Percentiles rank a stretch among this genome's conserved stretches.
These are phyloP conservation scores for Germaria angustata DNA, from an alignment of 2,888 invertebrate species.

Conservation along the genomic window DNA sequence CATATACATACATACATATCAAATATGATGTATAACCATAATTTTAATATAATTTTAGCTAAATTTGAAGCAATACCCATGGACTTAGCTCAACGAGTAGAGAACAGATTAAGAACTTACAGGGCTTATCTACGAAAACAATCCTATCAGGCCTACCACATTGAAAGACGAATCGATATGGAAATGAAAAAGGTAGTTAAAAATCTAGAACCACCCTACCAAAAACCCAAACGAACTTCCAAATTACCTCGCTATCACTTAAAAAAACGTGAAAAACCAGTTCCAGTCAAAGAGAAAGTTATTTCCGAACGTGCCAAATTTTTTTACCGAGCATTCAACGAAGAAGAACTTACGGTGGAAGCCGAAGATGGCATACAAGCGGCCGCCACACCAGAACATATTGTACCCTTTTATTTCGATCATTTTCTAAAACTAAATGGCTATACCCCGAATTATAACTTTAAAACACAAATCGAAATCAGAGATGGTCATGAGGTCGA, in stretches of 20 bases:
- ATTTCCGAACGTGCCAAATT: slow-evolving; percentile 75
- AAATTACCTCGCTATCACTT: slow-evolving; percentile 73
- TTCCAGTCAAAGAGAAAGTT: slow-evolving; percentile 57
- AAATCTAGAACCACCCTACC: slow-evolving; percentile 76
- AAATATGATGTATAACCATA: background rate
- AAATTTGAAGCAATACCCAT: slow-evolving; percentile 75
- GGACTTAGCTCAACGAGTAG: slow-evolving; percentile 68
- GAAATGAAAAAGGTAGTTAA: slow-evolving; percentile 76
- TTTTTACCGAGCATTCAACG: slow-evolving; percentile 76
- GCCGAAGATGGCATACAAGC: slow-evolving; percentile 69
- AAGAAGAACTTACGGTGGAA: slow-evolving; percentile 69
- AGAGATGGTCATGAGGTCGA: slow-evolving; percentile 76
- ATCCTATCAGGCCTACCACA: slow-evolving; percentile 74
- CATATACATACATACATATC: no score
- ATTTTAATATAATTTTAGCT: slow-evolving; percentile 52
- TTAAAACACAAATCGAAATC: slow-evolving; percentile 76
- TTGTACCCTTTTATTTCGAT: slow-evolving; percentile 79
- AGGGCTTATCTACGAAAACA: slow-evolving; percentile 71
- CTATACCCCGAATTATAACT: slow-evolving; percentile 78
- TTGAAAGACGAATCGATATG: slow-evolving; percentile 76
- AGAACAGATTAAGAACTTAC: slow-evolving; percentile 71
- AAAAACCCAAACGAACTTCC: slow-evolving; percentile 71
- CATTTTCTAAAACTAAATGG: slow-evolving; percentile 77
- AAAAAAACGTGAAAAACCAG: slow-evolving; percentile 68
- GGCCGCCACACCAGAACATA: slow-evolving; percentile 75